Evolutionary conservation across 2,888 invertebrate species (phyloP).

Genomic region (Aelia acuminata): DNA sequence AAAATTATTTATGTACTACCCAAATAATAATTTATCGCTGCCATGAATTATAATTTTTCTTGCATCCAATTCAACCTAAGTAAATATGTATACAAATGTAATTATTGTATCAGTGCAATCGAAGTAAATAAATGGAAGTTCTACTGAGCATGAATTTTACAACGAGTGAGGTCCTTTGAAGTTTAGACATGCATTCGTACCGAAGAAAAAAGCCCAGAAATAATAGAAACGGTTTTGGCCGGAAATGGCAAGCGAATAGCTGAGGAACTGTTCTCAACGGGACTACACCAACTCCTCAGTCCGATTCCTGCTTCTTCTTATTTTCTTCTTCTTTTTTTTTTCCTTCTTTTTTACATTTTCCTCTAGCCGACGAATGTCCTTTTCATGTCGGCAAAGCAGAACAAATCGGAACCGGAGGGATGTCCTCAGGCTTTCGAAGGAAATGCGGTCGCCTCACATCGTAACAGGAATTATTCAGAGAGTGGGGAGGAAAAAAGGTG

Average conservation of each 20-base stretch:
- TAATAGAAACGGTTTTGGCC: slow-evolving; percentile 25
- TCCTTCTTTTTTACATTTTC: slow-evolving; percentile 26
- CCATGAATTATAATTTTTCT: no score
- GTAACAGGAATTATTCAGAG: slow-evolving; percentile 18
- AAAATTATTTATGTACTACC: no score
- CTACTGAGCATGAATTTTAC: background rate
- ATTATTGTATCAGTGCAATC: no score
- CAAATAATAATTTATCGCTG: no score
- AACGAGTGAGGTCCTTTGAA: background rate
- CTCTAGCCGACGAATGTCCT: slow-evolving; percentile 1
- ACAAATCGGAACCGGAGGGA: slow-evolving; percentile 33
- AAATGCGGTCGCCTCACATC: slow-evolving; percentile 31
- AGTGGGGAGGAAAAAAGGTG: background rate
- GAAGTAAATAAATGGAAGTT: no score
- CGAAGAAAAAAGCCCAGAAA: background rate
- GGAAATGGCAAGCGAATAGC: slow-evolving; percentile 17
- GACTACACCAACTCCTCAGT: background rate
- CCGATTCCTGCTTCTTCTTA: background rate
- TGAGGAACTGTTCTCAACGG: slow-evolving; percentile 9
- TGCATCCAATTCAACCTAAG: no score
- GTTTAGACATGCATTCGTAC: background rate
- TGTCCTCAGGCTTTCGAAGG: background rate
- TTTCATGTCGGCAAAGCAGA: background rate
- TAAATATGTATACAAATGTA: no score
- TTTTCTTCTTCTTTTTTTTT: background rate